Percentiles rank a stretch among this genome's conserved stretches.
Evolutionary conservation across 2,797 vertebrate genomes (phyloP).

Genomic region (Anableps anableps): DNA sequence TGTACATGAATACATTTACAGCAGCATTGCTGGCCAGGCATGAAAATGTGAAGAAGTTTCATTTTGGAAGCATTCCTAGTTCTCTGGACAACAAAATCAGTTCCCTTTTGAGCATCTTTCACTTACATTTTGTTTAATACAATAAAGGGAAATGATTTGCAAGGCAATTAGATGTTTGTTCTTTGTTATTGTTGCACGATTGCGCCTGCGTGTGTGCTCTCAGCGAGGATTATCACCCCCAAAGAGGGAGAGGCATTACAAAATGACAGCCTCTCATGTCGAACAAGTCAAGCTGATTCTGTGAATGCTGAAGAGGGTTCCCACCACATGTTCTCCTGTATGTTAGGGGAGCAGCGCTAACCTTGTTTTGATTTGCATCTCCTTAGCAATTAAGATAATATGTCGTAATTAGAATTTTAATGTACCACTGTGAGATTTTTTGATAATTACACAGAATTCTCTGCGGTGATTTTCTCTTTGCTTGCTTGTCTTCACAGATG

Average conservation of each 20-base stretch:
- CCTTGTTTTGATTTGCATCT: slow-evolving; percentile 85
- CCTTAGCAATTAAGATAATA: slow-evolving; percentile 85
- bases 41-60: slow-evolving; percentile 12
- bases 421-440: slow-evolving; percentile 82
- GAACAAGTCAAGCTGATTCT: slow-evolving; percentile 80
- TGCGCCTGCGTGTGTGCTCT: slow-evolving; percentile 62
- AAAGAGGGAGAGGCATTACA: slow-evolving; percentile 71
- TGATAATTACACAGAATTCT: slow-evolving; percentile 82
- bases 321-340: slow-evolving; percentile 72
- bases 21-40: slow-evolving; percentile 14
- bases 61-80: slow-evolving; percentile 25
- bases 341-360: slow-evolving; percentile 79
- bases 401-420: slow-evolving; percentile 85
- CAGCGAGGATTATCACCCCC: slow-evolving; percentile 73
- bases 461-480: slow-evolving; percentile 76
- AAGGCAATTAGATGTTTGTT: slow-evolving; percentile 76
- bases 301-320: slow-evolving; percentile 78
- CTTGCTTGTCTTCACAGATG: slow-evolving; percentile 77
- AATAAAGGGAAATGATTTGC: slow-evolving; percentile 67
- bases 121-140: slow-evolving; percentile 61
- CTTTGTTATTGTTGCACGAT: slow-evolving; percentile 68
- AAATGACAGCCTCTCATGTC: slow-evolving; percentile 77
- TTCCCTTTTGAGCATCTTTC: slow-evolving; percentile 57
- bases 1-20: slow-evolving; percentile 21
- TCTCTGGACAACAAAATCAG: slow-evolving; percentile 41